Conservation (phyloP, 2,797 vertebrate genomes). For the Coendou prehensilis region DNA sequence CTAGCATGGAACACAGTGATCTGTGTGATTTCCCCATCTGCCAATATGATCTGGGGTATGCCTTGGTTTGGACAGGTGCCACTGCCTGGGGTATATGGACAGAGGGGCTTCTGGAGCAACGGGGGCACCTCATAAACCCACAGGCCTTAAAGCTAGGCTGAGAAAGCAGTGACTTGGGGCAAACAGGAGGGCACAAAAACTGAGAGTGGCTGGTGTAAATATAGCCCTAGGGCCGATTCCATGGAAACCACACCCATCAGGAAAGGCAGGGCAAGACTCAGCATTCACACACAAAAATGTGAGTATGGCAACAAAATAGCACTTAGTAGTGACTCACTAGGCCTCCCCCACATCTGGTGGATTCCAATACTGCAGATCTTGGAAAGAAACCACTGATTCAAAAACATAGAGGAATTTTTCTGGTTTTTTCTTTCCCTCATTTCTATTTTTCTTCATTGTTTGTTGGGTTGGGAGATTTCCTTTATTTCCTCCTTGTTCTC, state of each 20-base stretch:
- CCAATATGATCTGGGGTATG: not conserved
- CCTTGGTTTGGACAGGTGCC: not conserved
- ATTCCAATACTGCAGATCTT: not conserved
- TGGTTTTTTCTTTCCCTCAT: not conserved
- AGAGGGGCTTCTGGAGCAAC: not conserved
- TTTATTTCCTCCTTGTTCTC: not conserved
- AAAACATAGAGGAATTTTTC: not conserved
- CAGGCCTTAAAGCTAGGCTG: not conserved
- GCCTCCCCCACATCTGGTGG: not conserved
- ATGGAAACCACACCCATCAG: not conserved
- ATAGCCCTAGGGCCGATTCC: not conserved
- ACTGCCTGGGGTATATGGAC: not conserved
- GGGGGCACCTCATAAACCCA: not conserved
- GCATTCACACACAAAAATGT: not conserved
- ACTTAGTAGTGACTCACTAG: not conserved
- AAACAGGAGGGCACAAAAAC: not conserved
- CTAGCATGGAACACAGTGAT: not conserved
- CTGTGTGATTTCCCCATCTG: not conserved
- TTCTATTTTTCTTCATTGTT: not conserved
- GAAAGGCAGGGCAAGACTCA: not conserved
- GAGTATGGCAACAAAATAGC: not conserved
- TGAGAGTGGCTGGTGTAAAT: not conserved
- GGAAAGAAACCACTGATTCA: not conserved
- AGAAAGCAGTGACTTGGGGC: not conserved
- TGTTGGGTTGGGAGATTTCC: not conserved